phyloP scores from a whole-genome alignment of 2,888 invertebrate genomes.

The Drosophila diplacantha region DNA sequence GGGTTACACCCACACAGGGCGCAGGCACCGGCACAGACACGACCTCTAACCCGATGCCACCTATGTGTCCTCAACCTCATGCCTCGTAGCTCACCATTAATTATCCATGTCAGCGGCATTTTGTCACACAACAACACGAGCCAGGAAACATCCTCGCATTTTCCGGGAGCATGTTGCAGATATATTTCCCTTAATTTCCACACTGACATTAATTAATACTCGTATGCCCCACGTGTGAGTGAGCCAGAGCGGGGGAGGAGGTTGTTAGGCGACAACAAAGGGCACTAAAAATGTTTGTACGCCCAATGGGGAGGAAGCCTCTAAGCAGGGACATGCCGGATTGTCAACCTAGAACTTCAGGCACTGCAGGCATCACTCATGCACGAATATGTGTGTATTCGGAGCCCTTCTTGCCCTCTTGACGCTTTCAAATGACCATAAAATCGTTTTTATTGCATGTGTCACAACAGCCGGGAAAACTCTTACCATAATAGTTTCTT shows the following conservation, averaged over 20 bases:
- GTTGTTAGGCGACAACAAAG: slow-evolving; percentile 45
- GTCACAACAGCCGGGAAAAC: slow-evolving; percentile 40
- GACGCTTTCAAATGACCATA: slow-evolving; percentile 63
- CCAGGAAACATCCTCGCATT: slow-evolving; percentile 55
- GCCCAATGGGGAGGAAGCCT: slow-evolving; percentile 20
- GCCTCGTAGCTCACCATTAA: slow-evolving; percentile 58
- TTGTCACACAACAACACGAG: slow-evolving; percentile 54
- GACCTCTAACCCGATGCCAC: slow-evolving; percentile 13
- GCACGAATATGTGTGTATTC: background rate
- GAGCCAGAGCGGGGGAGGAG: slow-evolving; percentile 10
- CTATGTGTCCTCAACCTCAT: slow-evolving; percentile 16
- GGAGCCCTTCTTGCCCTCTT: slow-evolving; percentile 44
- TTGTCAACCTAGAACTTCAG: slow-evolving; percentile 48
- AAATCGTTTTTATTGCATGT: slow-evolving; percentile 63
- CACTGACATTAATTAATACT: slow-evolving; percentile 69
- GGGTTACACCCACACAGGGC: slow-evolving; percentile 14
- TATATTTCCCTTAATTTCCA: slow-evolving; percentile 72
- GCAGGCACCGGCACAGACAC: slow-evolving; percentile 8
- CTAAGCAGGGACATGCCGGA: slow-evolving; percentile 37
- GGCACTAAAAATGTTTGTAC: slow-evolving; percentile 62
- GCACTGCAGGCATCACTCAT: slow-evolving; percentile 51
- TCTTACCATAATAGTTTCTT: slow-evolving; percentile 44
- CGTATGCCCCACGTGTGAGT: slow-evolving; percentile 29
- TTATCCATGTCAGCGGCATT: slow-evolving; percentile 72
- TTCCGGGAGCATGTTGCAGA: slow-evolving; percentile 58